These are phyloP conservation scores for Caenorhabditis remanei DNA, from an alignment of 1,140 invertebrate genomes.

Conservation along the genomic window DNA sequence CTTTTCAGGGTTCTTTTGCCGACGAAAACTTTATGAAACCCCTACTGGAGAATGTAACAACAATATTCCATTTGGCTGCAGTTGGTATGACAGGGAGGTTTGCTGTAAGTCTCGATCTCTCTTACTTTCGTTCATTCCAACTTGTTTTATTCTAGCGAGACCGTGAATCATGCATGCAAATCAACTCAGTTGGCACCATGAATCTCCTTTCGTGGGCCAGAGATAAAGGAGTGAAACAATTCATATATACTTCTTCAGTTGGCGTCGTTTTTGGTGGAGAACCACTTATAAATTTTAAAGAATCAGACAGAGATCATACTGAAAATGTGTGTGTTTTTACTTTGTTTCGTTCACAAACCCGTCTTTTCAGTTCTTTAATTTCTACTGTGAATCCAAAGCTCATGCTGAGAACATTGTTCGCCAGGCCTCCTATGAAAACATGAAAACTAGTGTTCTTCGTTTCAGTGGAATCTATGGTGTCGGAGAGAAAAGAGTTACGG, in stretches of 20 bases:
- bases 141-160: neutral
- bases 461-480: slow-evolving; percentile 28
- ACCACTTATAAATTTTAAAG: neutral
- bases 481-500: slow-evolving; percentile 12
- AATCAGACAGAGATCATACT: neutral
- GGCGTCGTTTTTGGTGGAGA: neutral
- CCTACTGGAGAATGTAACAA: neutral
- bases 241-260: neutral
- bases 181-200: slow-evolving; percentile 9
- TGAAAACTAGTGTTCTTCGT: neutral
- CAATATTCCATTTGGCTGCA: neutral
- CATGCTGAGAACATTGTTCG: neutral
- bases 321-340: neutral
- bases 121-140: too few species aligned
- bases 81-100: slow-evolving; percentile 11
- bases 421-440: neutral
- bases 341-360: neutral
- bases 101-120: neutral
- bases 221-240: neutral
- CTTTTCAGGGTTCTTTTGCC: neutral
- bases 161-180: neutral
- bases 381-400: slow-evolving; percentile 20
- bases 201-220: neutral
- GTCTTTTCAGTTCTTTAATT: neutral
- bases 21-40: neutral